Conservation (phyloP, 2,888 invertebrate genomes). For the Drosophila incognita region DNA sequence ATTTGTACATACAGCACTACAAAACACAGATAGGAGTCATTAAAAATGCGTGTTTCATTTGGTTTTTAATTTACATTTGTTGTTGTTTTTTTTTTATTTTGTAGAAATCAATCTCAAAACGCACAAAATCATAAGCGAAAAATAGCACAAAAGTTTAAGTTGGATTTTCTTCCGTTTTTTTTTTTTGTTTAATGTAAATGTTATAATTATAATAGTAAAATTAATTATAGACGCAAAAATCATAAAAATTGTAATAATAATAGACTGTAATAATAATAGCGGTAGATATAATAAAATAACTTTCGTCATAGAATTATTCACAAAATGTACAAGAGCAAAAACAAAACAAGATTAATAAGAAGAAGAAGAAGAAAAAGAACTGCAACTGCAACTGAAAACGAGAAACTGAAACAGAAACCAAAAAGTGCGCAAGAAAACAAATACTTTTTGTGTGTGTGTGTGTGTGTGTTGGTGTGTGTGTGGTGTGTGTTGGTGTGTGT, state of each 20-base stretch:
- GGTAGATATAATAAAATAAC: conserved; percentile 28
- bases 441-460: conserved; percentile 50
- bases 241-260: conserved; percentile 21
- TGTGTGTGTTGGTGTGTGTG: conserved; percentile 13
- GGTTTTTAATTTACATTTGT: conserved; percentile 65
- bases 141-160: conserved; percentile 55
- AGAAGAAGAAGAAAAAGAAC: conserved; percentile 11
- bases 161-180: background rate
- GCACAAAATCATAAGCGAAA: conserved; percentile 73
- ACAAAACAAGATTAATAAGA: background rate
- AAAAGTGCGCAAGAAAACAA: conserved; percentile 61
- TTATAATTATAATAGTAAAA: conserved; percentile 31
- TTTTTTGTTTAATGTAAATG: conserved; percentile 37
- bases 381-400: conserved; percentile 26
- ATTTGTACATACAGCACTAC: conserved; percentile 19
- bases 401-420: conserved; percentile 31
- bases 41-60: conserved; percentile 60
- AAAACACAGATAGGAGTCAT: conserved; percentile 34
- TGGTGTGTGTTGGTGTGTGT: conserved; percentile 15
- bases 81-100: conserved; percentile 51
- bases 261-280: conserved; percentile 15
- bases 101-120: conserved; percentile 75
- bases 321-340: conserved; percentile 40
- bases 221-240: conserved; percentile 30
- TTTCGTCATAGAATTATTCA: conserved; percentile 30